Evolutionary conservation across 2,797 vertebrate species (phyloP).

Genomic region (Botia almorhae): DNA sequence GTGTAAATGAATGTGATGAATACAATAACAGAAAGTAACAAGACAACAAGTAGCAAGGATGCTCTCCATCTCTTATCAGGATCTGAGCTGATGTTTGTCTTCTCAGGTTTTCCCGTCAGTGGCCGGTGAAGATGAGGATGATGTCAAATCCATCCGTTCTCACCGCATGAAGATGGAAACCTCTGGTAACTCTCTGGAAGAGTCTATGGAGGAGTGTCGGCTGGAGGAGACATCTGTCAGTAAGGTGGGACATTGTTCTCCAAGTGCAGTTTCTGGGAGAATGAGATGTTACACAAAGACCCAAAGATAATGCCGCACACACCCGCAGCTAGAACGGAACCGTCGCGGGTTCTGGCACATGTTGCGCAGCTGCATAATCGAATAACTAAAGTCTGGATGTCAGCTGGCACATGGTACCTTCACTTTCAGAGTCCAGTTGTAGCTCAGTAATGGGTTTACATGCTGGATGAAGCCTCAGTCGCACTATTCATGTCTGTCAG

Average conservation of each 20-base stretch:
- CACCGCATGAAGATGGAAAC: slow-evolving; percentile 75
- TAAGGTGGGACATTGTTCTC: slow-evolving; percentile 66
- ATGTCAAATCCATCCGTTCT: slow-evolving; percentile 73
- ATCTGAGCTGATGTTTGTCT: neutral
- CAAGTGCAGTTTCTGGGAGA: neutral
- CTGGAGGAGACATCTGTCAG: slow-evolving; percentile 72
- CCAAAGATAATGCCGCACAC: too few relatives aligned
- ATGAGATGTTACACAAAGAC: neutral
- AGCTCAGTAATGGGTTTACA: too few relatives aligned
- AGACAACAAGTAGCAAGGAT: too few relatives aligned
- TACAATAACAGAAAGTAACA: neutral
- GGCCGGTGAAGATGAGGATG: slow-evolving; percentile 68
- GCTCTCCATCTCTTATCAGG: too few relatives aligned
- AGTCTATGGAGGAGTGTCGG: slow-evolving; percentile 68
- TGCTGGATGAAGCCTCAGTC: too few relatives aligned
- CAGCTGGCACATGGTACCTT: too few relatives aligned
- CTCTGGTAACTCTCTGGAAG: slow-evolving; percentile 73
- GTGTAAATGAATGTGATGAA: neutral
- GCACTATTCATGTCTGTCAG: too few relatives aligned
- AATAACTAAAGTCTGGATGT: too few relatives aligned
- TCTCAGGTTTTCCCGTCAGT: slow-evolving; percentile 70
- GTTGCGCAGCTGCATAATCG: too few relatives aligned
- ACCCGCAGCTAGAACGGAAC: too few relatives aligned
- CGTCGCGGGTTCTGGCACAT: too few relatives aligned
- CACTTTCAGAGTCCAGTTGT: too few relatives aligned